phyloP scores from a whole-genome alignment of 2,888 invertebrate species.

The Pristionchus fissidentatus region DNA sequence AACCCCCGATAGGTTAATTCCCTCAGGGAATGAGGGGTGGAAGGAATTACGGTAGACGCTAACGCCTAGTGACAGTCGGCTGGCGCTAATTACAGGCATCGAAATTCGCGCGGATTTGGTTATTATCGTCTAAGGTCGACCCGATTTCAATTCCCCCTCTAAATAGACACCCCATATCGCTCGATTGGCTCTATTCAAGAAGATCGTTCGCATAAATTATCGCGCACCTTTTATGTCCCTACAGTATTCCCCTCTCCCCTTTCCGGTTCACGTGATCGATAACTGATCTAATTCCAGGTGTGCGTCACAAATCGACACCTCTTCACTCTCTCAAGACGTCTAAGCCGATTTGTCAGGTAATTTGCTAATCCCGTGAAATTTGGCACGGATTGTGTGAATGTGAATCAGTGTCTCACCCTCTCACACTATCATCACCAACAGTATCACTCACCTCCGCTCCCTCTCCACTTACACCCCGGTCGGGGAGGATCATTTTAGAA shows the following conservation, averaged over 20 bases:
- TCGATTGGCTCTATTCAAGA: background rate
- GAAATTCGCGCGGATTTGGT: background rate
- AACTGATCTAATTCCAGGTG: slow-evolving; percentile 17
- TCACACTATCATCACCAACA: background rate
- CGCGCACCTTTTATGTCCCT: background rate
- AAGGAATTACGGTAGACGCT: slow-evolving; percentile 21
- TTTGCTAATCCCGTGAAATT: slow-evolving; percentile 15
- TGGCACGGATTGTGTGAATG: no score
- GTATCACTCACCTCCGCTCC: no score
- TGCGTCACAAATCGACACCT: background rate
- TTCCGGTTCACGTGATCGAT: slow-evolving; percentile 39
- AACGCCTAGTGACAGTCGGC: slow-evolving; percentile 13
- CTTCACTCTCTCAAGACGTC: background rate
- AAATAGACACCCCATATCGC: no score
- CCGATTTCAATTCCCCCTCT: no score
- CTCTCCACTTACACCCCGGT: no score
- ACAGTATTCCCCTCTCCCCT: background rate
- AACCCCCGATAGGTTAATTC: background rate
- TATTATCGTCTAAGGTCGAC: no score
- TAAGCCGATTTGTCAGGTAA: slow-evolving; percentile 39
- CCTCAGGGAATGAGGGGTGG: no score
- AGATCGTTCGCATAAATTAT: background rate
- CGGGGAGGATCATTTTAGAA: no score
- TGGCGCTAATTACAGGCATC: background rate
- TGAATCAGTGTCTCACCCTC: no score